Percentiles rank a stretch among this genome's conserved stretches.
phyloP scores from a whole-genome alignment of 2,113 vertebrate genomes.

The Solenodon paradoxus region DNA sequence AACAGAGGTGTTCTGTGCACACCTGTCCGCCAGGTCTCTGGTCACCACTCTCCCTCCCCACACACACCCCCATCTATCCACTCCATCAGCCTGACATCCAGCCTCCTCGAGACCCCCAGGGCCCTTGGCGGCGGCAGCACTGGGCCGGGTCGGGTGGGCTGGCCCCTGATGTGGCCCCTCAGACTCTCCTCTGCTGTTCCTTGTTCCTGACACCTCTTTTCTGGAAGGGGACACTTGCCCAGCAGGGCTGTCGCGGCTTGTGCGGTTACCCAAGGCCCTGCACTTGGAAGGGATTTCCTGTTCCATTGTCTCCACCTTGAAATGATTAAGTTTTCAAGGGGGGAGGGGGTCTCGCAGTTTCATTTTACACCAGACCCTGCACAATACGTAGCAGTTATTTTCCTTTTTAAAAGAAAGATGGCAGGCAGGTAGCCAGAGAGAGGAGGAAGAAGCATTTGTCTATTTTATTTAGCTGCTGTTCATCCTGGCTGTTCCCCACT shows the following conservation, averaged over 20 bases:
- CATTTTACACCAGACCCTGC: not conserved
- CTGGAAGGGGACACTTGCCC: not conserved
- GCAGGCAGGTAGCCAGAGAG: too few relatives aligned
- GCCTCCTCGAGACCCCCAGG: not conserved
- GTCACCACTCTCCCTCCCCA: not conserved
- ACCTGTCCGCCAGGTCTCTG: not conserved
- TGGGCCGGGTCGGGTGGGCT: not conserved
- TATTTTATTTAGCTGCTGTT: too few relatives aligned
- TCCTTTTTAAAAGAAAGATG: too few relatives aligned
- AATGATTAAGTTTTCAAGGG: not conserved
- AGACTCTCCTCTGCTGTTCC: not conserved
- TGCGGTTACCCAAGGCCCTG: not conserved
- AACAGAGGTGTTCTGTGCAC: not conserved
- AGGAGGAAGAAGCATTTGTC: too few relatives aligned
- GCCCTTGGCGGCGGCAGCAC: not conserved
- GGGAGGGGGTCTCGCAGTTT: not conserved
- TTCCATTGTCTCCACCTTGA: not conserved
- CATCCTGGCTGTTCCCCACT: too few relatives aligned
- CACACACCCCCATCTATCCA: not conserved
- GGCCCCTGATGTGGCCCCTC: not conserved
- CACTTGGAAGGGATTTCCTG: not conserved
- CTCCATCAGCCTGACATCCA: not conserved
- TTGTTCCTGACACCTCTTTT: not conserved
- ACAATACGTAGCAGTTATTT: rapidly evolving
- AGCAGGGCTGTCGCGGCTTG: not conserved